These are phyloP conservation scores for Bombus polaris DNA, from an alignment of 1,140 invertebrate genomes.

Conservation along the genomic window DNA sequence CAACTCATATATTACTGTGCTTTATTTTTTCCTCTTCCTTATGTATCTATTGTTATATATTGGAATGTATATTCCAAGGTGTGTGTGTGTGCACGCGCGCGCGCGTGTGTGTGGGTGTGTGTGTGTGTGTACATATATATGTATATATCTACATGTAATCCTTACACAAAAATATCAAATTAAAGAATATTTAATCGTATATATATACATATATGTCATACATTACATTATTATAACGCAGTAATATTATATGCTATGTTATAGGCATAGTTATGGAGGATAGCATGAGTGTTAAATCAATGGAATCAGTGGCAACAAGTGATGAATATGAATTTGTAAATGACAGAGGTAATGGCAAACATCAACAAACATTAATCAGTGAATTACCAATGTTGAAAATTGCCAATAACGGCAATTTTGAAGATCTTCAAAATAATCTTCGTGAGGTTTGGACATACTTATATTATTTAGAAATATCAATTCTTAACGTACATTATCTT, in stretches of 20 bases:
- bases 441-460: conserved; percentile 84
- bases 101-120: rapidly evolving
- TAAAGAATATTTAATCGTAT: background rate
- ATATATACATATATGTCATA: background rate
- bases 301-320: conserved; percentile 91
- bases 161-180: background rate
- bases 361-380: conserved; percentile 72
- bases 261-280: conserved; percentile 88
- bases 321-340: conserved; percentile 93
- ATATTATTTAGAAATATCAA: background rate
- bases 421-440: conserved; percentile 89
- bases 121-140: no score
- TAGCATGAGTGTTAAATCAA: conserved; percentile 89
- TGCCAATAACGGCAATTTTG: conserved; percentile 88
- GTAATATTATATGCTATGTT: conserved; percentile 8
- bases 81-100: no score
- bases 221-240: background rate
- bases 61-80: background rate
- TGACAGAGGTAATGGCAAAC: conserved; percentile 77
- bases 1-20: no score
- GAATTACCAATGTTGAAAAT: conserved; percentile 89
- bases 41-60: background rate
- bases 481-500: conserved; percentile 3
- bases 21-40: background rate
- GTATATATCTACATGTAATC: background rate